Evolutionary conservation across 2,888 invertebrate species (phyloP).

Genomic region (Tuta absoluta): DNA sequence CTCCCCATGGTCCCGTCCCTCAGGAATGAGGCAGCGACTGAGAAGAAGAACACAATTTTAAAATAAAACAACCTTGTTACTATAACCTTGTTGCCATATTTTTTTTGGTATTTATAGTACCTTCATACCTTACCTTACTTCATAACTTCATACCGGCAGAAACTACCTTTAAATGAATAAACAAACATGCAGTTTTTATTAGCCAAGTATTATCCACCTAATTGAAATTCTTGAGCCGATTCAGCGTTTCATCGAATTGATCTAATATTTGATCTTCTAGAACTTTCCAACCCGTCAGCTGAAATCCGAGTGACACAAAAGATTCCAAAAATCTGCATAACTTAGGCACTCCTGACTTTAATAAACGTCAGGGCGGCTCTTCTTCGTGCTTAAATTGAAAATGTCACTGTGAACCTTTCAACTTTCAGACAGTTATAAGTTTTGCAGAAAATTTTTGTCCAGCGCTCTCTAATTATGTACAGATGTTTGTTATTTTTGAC

Average conservation of each 20-base stretch:
- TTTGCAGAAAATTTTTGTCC: not conserved
- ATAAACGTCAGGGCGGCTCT: conserved; percentile 9
- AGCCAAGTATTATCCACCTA: not conserved
- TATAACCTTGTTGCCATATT: too few species aligned
- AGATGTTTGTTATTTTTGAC: not conserved
- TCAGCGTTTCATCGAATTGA: not conserved
- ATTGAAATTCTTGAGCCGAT: not conserved
- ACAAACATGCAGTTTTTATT: too few species aligned
- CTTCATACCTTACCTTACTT: too few species aligned
- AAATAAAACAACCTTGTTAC: too few species aligned
- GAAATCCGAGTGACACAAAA: conserved; percentile 1
- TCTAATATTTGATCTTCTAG: not conserved
- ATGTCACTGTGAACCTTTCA: conserved; percentile 5
- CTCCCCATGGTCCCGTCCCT: too few species aligned
- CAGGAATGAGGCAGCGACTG: too few species aligned
- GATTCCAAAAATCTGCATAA: conserved; percentile 17
- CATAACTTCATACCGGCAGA: too few species aligned
- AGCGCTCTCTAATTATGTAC: not conserved
- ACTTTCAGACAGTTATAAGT: conserved; percentile 1
- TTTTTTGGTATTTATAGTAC: too few species aligned
- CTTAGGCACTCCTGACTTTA: conserved; percentile 12
- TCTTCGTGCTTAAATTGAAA: conserved; percentile 8
- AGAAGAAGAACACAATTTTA: too few species aligned
- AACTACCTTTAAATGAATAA: too few species aligned
- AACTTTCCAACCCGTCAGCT: conserved; percentile 5